A percentile compares a stretch with the other conserved stretches of the same genome.
Evolutionary conservation across 2,797 vertebrate genomes (phyloP).

Genomic region (Propithecus perrieri): DNA sequence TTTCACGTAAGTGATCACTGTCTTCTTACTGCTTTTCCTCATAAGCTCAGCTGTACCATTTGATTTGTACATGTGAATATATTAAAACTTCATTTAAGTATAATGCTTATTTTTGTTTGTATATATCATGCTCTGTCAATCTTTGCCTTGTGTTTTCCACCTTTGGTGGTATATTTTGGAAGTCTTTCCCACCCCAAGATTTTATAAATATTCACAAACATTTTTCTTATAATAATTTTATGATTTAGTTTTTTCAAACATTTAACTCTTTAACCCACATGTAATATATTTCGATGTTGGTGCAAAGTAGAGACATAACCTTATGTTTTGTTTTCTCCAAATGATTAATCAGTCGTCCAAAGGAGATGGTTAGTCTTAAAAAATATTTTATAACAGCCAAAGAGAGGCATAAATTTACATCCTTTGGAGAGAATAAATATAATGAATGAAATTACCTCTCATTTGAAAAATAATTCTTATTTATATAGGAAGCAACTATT

Average conservation of each 20-base stretch:
- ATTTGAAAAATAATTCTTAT: constrained; percentile 12
- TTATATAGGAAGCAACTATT: neutral
- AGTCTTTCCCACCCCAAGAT: neutral
- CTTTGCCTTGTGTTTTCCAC: neutral
- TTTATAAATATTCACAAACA: constrained; percentile 32
- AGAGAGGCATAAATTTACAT: neutral
- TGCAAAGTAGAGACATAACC: neutral
- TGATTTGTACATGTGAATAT: neutral
- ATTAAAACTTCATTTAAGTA: constrained; percentile 24
- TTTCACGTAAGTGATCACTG: neutral
- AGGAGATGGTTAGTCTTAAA: neutral
- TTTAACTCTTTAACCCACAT: neutral
- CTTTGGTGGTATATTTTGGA: constrained; percentile 36
- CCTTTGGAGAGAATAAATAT: constrained; percentile 16
- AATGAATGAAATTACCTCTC: constrained; percentile 8
- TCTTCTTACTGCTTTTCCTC: constrained; percentile 1
- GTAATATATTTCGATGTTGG: neutral
- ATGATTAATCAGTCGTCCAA: constrained; percentile 6
- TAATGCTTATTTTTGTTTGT: constrained; percentile 35
- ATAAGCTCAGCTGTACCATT: neutral
- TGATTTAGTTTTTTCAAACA: constrained; percentile 36
- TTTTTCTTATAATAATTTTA: constrained; percentile 10
- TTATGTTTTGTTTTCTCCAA: constrained; percentile 45
- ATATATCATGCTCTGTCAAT: neutral
- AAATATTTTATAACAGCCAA: neutral